phyloP scores from a whole-genome alignment of 2,888 invertebrate species.

The Cordilura impudica region DNA sequence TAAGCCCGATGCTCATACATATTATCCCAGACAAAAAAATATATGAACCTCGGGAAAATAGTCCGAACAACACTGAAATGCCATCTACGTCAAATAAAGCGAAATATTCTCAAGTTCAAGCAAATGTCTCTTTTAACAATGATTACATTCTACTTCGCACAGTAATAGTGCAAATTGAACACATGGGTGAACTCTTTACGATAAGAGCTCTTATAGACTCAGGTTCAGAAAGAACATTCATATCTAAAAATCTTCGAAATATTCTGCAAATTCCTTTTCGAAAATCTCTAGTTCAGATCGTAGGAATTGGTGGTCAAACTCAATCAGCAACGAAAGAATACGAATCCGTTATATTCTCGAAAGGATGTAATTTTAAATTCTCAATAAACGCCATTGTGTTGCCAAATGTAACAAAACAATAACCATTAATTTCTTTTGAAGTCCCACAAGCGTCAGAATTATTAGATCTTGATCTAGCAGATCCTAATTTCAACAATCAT shows the following conservation, averaged over 20 bases:
- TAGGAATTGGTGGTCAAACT: slow-evolving; percentile 10
- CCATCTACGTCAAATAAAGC: neutral
- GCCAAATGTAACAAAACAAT: neutral
- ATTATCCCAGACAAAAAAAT: no score
- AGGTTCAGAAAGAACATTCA: slow-evolving; percentile 28
- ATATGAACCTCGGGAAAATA: no score
- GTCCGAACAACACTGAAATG: no score
- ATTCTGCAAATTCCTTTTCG: neutral
- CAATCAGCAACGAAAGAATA: slow-evolving; percentile 13
- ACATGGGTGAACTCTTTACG: neutral
- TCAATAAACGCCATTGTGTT: neutral
- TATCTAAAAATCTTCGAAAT: slow-evolving; percentile 1
- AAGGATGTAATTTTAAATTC: neutral
- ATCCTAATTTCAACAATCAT: neutral
- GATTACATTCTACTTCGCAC: slow-evolving; percentile 9
- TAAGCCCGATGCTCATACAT: no score
- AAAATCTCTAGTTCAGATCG: neutral
- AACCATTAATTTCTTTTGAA: neutral
- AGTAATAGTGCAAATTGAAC: slow-evolving; percentile 13
- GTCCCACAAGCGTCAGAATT: neutral
- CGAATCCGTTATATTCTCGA: neutral
- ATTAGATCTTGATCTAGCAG: neutral
- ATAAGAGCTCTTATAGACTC: slow-evolving; percentile 36
- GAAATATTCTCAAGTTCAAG: neutral
- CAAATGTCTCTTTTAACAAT: neutral